These are phyloP conservation scores for Trachymyrmex cornetzi DNA, from an alignment of 1,140 invertebrate genomes.

Conservation along the genomic window DNA sequence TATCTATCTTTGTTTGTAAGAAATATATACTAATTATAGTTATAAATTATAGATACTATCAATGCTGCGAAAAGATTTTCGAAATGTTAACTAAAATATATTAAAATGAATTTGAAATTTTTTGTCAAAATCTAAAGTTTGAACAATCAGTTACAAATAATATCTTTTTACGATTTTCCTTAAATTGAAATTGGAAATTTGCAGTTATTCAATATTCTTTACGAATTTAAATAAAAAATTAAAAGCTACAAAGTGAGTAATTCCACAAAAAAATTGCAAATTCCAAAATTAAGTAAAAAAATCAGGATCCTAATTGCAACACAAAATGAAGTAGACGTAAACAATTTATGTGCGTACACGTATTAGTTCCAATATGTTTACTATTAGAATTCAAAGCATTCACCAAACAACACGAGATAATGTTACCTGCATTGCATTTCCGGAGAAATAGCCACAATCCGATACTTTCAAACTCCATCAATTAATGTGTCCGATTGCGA, in stretches of 20 bases:
- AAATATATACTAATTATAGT: neutral
- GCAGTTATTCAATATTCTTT: neutral
- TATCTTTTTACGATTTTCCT: neutral
- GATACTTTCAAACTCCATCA: constrained; percentile 12
- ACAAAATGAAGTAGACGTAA: neutral
- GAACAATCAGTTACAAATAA: neutral
- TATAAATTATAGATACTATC: neutral
- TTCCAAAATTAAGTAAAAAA: neutral
- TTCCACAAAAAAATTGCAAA: neutral
- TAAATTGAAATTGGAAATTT: neutral
- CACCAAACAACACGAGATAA: constrained; percentile 6
- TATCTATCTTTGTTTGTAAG: neutral
- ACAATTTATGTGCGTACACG: neutral
- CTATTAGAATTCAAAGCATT: neutral
- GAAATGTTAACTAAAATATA: neutral
- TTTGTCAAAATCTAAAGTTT: neutral
- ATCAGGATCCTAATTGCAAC: neutral
- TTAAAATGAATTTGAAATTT: neutral
- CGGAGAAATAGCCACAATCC: neutral
- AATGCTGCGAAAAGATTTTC: neutral
- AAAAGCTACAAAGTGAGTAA: neutral
- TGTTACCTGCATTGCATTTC: neutral
- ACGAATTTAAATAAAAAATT: neutral
- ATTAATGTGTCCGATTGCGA: constrained; percentile 13
- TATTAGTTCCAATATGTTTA: neutral